phyloP scores from a whole-genome alignment of 2,113 vertebrate species.

The Spilogale gracilis region DNA sequence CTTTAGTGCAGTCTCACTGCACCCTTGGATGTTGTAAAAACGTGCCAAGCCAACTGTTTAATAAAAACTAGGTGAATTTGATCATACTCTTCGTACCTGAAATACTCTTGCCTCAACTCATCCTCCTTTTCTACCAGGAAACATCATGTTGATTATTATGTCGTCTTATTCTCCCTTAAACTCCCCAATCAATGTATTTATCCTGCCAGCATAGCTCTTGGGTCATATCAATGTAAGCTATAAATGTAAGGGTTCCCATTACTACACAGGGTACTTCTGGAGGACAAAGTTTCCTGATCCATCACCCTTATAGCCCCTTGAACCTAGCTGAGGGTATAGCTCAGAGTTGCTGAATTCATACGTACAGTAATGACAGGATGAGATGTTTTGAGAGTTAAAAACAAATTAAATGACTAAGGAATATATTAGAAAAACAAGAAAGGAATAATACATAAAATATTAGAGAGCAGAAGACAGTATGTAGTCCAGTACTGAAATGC shows the following conservation, averaged over 20 bases:
- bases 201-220: background rate
- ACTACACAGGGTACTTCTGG: no score
- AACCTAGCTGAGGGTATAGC: background rate
- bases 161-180: background rate
- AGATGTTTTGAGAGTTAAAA: background rate
- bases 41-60: background rate
- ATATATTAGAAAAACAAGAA: slow-evolving; percentile 25
- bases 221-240: background rate
- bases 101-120: background rate
- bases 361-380: background rate
- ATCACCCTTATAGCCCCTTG: background rate
- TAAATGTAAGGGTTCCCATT: background rate
- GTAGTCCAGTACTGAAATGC: background rate
- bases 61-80: background rate
- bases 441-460: background rate
- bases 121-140: background rate
- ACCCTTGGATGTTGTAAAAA: background rate
- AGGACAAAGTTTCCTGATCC: background rate
- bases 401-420: slow-evolving; percentile 23
- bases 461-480: background rate
- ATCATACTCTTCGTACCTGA: background rate
- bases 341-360: background rate
- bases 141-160: background rate
- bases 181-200: background rate
- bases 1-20: background rate